Percentiles rank a stretch among this genome's conserved stretches.
These are phyloP conservation scores for Chondrilla cf. caribensis DNA, from an alignment of 37 sponge, comb jelly and placozoan genomes.

Conservation along the genomic window DNA sequence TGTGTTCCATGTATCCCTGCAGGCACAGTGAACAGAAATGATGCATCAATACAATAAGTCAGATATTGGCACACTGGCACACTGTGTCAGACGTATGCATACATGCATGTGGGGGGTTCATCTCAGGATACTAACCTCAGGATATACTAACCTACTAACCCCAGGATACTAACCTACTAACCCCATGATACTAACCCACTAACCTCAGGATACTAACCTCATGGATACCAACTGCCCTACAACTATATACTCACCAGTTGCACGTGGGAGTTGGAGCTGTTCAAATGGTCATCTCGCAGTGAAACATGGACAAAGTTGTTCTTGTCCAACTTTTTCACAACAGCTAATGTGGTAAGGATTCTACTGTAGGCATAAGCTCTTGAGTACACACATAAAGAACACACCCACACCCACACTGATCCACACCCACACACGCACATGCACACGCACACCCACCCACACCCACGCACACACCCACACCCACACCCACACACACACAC, in stretches of 20 bases:
- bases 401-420: neutral
- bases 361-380: neutral
- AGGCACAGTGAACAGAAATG: slow-evolving; percentile 6
- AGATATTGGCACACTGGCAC: too few relatives aligned
- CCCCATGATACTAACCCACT: too few relatives aligned
- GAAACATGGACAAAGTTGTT: neutral
- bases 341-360: neutral
- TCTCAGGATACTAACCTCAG: too few relatives aligned
- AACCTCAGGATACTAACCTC: too few relatives aligned
- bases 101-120: too few relatives aligned
- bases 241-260: slow-evolving; percentile 6
- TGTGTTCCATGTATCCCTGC: slow-evolving; percentile 27
- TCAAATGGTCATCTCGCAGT: neutral
- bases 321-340: slow-evolving; percentile 4
- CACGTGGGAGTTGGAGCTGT: neutral
- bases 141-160: too few relatives aligned
- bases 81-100: too few relatives aligned
- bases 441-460: neutral
- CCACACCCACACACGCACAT: slow-evolving; percentile 10
- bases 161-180: too few relatives aligned
- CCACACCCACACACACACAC: too few relatives aligned
- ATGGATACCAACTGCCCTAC: too few relatives aligned
- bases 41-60: too few relatives aligned
- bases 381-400: neutral
- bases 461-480: neutral